Base-by-base conservation (phyloP, 2,888 invertebrate species). In the Heliconius cydno region DNA sequence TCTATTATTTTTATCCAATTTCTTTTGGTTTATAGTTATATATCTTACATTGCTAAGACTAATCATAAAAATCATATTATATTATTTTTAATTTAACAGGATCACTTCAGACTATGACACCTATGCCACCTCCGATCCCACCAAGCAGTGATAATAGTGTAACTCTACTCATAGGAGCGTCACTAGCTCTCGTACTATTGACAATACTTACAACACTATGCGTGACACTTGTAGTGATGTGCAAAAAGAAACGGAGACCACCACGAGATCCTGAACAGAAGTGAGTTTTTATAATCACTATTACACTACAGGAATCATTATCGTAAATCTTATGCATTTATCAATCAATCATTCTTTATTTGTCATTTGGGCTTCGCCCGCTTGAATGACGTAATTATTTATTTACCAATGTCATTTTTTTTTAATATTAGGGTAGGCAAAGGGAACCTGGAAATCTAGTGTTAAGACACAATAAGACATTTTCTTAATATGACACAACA, bases 31-130 rank as follows among this genome's bases (percentile, higher is more conserved):
- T 34, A 9, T 34, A 34, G 34, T 34, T 34, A 34, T 34, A 1
- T 1, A 34, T 34, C 7, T 34, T 34, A 34, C 7, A 7, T 34
- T 34, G 34, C 34, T 34, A n/a, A n/a, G n/a, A 52, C 46, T 52
- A 52, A 52, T 19, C 6, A 52, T 6, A 19, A 19, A n/a, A n/a
- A n/a, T n/a, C 0, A 19, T 46, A 19, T 5, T 15, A 46, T 46
- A 6, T 46, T 46, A 52, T 52, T 52, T 52, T 52, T 22, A 19
- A 22, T 10, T 75, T 13, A 30, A 4, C 85, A 95, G 95, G 91
- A 81, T 93, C 94, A 19, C 91, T 95, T 4, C 95, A 94, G 89
- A 95, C 94, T 0, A 91, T 94, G 91, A 94, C 94, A 0, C 92
- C 93, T 9, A 85, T 86, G 1, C 93, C 94, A 5, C 92, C 93